Evolutionary conservation across 2,113 vertebrate species (phyloP).

Genomic region (Macroglossus sobrinus): DNA sequence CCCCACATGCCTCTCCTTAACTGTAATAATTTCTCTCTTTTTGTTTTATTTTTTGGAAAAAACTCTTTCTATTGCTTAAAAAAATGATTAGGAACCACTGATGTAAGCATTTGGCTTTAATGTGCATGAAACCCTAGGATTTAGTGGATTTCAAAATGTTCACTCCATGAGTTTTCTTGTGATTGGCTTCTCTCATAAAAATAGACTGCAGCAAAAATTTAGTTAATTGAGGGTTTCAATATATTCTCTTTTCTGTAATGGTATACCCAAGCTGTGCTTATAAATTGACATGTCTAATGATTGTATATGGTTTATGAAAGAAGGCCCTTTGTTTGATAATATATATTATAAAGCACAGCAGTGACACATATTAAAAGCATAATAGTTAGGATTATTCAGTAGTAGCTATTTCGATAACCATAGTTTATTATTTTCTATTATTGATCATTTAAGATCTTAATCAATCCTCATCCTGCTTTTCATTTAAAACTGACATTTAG

Average conservation of each 20-base stretch:
- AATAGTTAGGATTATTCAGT: background rate
- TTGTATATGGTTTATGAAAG: conserved; percentile 36
- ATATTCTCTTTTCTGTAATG: conserved; percentile 25
- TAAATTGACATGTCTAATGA: background rate
- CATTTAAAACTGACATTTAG: background rate
- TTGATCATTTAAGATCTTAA: conserved; percentile 30
- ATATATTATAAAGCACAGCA: background rate
- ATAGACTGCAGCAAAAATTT: conserved; percentile 35
- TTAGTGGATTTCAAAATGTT: conserved; percentile 53
- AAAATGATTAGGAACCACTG: background rate
- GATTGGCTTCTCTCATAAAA: conserved; percentile 40
- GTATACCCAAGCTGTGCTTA: conserved; percentile 21
- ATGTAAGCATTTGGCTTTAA: conserved; percentile 15
- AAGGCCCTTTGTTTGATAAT: conserved; percentile 23
- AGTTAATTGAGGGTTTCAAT: conserved; percentile 49
- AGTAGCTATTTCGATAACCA: conserved; percentile 19
- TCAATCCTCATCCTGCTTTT: background rate
- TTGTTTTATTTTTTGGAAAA: background rate
- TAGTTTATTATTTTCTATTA: conserved; percentile 32
- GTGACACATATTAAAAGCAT: background rate
- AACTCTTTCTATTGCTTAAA: background rate
- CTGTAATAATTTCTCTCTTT: background rate
- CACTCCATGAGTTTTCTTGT: background rate
- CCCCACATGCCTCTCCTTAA: background rate
- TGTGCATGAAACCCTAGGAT: background rate